Evolutionary conservation across 1,140 invertebrate species (phyloP).

Genomic region (Neodiprion virginianus): DNA sequence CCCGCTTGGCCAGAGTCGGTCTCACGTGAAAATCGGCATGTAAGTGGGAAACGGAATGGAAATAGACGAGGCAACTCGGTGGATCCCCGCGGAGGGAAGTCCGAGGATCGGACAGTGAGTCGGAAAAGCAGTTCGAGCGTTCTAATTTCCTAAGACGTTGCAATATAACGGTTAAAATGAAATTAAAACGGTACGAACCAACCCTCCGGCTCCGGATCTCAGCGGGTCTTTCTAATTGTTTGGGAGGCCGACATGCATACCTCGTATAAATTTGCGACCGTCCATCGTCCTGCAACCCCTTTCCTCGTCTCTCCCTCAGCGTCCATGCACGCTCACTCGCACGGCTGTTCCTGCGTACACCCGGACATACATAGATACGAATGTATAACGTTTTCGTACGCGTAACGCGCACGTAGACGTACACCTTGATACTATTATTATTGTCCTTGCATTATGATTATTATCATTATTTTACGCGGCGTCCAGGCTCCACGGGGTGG

Average conservation of each 20-base stretch:
- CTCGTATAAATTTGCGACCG: slow-evolving; percentile 35
- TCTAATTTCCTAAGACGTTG: slow-evolving; percentile 48
- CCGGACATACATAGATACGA: background rate
- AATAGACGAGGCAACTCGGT: too few species aligned
- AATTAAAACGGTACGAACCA: slow-evolving; percentile 44
- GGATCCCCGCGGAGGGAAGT: background rate
- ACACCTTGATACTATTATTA: slow-evolving; percentile 3
- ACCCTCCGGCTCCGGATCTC: slow-evolving; percentile 10
- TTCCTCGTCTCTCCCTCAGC: background rate
- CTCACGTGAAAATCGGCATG: too few species aligned
- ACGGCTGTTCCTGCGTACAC: background rate
- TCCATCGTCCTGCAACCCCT: slow-evolving; percentile 27
- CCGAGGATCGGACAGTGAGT: slow-evolving; percentile 10
- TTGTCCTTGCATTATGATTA: background rate
- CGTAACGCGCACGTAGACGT: background rate
- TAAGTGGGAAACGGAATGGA: too few species aligned
- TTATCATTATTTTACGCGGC: slow-evolving; percentile 13
- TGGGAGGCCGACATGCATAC: slow-evolving; percentile 40
- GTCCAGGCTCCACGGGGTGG: slow-evolving; percentile 27
- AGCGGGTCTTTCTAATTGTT: slow-evolving; percentile 46
- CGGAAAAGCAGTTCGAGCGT: slow-evolving; percentile 38
- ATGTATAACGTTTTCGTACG: background rate
- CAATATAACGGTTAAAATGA: slow-evolving; percentile 49
- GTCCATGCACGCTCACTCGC: background rate
- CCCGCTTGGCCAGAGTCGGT: too few species aligned